Evolutionary conservation across 2,113 vertebrate species (phyloP).

Genomic region (Xenus cinereus): DNA sequence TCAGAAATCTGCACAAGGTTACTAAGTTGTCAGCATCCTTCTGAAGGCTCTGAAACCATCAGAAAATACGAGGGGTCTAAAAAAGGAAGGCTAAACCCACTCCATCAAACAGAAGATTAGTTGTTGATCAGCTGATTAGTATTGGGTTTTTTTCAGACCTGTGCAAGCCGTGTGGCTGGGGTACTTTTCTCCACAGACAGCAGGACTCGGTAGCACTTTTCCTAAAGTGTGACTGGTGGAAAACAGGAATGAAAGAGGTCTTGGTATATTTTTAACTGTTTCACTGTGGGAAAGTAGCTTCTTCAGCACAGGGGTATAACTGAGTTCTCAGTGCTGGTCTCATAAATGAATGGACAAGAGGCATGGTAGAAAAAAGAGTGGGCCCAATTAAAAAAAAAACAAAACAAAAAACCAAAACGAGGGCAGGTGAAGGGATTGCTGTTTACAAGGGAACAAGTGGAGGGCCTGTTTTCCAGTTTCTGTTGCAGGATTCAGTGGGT

Average conservation of each 20-base stretch:
- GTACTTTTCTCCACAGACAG: not conserved
- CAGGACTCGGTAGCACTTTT: not conserved
- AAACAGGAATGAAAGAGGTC: not conserved
- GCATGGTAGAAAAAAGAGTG: not conserved
- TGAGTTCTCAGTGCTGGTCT: not conserved
- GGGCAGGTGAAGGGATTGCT: not conserved
- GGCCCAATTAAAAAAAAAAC: not conserved
- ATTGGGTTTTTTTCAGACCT: not conserved
- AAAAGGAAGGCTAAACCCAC: not conserved
- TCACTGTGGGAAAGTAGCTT: not conserved
- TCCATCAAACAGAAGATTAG: not conserved
- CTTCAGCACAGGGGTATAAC: not conserved
- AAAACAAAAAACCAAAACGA: not conserved
- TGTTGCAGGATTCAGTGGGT: not conserved
- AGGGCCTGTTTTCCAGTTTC: not conserved
- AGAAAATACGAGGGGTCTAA: not conserved
- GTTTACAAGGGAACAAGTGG: not conserved
- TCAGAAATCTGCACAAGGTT: not conserved
- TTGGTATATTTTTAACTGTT: not conserved
- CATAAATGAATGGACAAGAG: not conserved
- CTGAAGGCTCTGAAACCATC: not conserved
- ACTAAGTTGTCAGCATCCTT: not conserved
- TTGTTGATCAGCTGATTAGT: not conserved
- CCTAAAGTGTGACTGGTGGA: not conserved
- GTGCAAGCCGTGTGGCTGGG: not conserved